Evolutionary conservation across 1,140 invertebrate genomes (phyloP).

Genomic region (Leptonema lineaticorne): DNA sequence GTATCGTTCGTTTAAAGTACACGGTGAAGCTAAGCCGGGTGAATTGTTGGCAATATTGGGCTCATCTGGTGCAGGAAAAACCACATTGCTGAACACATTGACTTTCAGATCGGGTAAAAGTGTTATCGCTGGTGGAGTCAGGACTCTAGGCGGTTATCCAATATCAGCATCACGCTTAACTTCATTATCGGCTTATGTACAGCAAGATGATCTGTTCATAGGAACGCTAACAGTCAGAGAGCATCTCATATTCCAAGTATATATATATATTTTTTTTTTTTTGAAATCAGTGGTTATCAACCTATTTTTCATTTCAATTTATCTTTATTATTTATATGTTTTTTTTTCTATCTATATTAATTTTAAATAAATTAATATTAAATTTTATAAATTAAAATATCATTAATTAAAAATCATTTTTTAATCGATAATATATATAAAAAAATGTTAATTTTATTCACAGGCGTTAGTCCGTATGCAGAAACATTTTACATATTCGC

Average conservation of each 20-base stretch:
- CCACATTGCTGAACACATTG: constrained; percentile 88
- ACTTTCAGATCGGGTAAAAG: constrained; percentile 74
- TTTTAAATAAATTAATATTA: too few relatives aligned
- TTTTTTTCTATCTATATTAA: neutral
- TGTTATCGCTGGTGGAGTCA: constrained; percentile 68
- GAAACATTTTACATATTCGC: constrained; percentile 68
- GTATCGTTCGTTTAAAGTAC: constrained; percentile 61
- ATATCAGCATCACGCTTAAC: constrained; percentile 68
- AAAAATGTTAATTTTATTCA: constrained; percentile 38
- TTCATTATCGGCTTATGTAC: constrained; percentile 88
- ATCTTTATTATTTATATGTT: neutral
- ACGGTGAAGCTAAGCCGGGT: constrained; percentile 83
- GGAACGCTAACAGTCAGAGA: constrained; percentile 89
- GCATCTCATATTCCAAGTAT: constrained; percentile 84
- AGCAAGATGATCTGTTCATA: constrained; percentile 94
- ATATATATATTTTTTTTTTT: too few relatives aligned
- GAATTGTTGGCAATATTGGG: constrained; percentile 92
- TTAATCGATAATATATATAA: too few relatives aligned
- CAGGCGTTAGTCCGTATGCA: constrained; percentile 94
- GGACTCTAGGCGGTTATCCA: constrained; percentile 71
- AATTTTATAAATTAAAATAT: too few relatives aligned
- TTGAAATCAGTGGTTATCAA: neutral
- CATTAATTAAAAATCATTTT: too few relatives aligned
- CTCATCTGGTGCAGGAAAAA: constrained; percentile 94
- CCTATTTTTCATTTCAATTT: neutral